A percentile compares a stretch with the other conserved stretches of the same genome.
These are phyloP conservation scores for Bufotes viridis DNA, from an alignment of 2,797 vertebrate species.

Conservation along the genomic window DNA sequence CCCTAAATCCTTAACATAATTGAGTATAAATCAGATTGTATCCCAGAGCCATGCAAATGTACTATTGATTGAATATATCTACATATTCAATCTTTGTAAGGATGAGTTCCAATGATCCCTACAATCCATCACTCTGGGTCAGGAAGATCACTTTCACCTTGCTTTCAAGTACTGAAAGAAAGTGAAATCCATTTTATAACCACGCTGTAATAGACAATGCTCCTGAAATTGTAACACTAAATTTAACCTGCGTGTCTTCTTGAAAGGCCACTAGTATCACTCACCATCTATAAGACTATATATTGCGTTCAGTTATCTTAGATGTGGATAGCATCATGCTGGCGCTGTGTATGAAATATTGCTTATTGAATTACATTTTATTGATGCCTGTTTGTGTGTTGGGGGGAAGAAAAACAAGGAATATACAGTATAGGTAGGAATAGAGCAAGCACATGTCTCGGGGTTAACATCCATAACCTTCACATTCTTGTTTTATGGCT, in stretches of 20 bases:
- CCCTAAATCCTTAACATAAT: conserved; percentile 30
- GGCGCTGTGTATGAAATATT: conserved; percentile 40
- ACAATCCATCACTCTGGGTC: background rate
- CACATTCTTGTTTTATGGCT: conserved; percentile 52
- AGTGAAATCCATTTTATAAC: conserved; percentile 3
- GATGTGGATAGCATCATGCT: conserved; percentile 12
- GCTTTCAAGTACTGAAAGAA: background rate
- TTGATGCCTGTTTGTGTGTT: conserved; percentile 50
- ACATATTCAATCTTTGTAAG: background rate
- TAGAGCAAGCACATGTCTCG: conserved; percentile 56
- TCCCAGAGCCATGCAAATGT: conserved; percentile 9
- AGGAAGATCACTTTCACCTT: background rate
- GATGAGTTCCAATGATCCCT: background rate
- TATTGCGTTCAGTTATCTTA: conserved; percentile 4
- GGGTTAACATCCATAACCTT: conserved; percentile 53
- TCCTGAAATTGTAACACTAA: conserved; percentile 13
- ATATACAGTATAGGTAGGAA: conserved; percentile 39
- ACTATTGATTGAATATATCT: conserved; percentile 11
- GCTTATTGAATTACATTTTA: conserved; percentile 50
- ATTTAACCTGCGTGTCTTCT: background rate
- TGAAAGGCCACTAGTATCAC: background rate
- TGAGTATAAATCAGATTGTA: conserved; percentile 33
- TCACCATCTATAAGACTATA: background rate
- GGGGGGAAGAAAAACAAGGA: conserved; percentile 15
- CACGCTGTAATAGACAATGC: background rate